Conservation (phyloP, 2,888 invertebrate genomes). For the Rhorus exstirpatorius region DNA sequence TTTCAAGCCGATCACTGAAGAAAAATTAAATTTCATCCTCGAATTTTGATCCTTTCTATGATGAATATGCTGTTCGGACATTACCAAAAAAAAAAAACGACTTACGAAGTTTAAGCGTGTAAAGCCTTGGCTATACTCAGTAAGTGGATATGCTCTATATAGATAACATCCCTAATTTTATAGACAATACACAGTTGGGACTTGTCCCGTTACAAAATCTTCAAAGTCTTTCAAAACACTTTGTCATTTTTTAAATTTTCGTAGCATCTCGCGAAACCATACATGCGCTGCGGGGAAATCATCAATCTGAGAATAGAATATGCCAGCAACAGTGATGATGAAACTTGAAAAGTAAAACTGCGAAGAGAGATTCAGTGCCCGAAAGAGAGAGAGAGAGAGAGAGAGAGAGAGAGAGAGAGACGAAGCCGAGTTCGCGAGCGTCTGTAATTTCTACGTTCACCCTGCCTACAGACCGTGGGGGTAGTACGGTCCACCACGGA, state of each 20-base stretch:
- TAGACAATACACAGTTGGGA: too few relatives aligned
- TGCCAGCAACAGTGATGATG: conserved; percentile 29
- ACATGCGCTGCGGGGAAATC: background rate
- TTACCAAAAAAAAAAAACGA: too few relatives aligned
- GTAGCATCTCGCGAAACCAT: background rate
- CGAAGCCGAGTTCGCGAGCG: conserved; percentile 22
- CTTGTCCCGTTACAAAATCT: background rate
- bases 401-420: conserved; percentile 28
- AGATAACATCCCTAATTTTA: too few relatives aligned
- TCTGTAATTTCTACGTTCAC: conserved; percentile 65
- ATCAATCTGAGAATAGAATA: conserved; percentile 19
- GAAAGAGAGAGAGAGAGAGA: conserved; percentile 18
- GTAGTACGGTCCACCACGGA: conserved; percentile 55
- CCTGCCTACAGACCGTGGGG: conserved; percentile 18
- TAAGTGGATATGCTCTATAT: too few relatives aligned
- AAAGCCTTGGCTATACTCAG: too few relatives aligned
- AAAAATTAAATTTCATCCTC: too few relatives aligned
- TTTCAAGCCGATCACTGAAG: too few relatives aligned
- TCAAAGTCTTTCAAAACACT: background rate
- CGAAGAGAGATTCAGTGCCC: conserved; percentile 7
- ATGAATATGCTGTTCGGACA: too few relatives aligned
- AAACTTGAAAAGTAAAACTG: conserved; percentile 24
- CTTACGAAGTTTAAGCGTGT: too few relatives aligned
- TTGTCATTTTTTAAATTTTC: too few relatives aligned
- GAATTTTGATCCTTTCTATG: too few relatives aligned